phyloP scores from a whole-genome alignment of 2,113 vertebrate genomes.

The Aspiorhynchus laticeps region DNA sequence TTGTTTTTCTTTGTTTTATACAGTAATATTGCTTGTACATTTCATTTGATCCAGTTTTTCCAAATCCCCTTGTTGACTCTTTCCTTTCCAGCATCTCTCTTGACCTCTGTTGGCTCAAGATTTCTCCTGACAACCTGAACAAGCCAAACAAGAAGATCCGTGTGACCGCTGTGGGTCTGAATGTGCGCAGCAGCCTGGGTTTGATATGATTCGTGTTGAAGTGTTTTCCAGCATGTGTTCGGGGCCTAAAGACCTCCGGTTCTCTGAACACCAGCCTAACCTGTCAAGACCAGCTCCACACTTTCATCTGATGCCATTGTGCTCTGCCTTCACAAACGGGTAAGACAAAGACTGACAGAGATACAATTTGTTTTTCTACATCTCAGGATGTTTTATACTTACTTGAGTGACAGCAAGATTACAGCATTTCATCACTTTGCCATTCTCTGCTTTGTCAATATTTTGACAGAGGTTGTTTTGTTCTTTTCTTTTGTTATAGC shows the following conservation, averaged over 20 bases:
- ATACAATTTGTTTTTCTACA: conserved; percentile 8
- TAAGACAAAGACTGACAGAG: conserved; percentile 36
- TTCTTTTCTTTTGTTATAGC: conserved; percentile 16
- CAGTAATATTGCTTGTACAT: not conserved
- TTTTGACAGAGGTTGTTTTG: conserved; percentile 21
- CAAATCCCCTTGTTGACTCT: not conserved
- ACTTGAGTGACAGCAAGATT: not conserved
- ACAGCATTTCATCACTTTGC: not conserved
- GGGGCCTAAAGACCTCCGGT: conserved; percentile 15
- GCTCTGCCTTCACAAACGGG: not conserved
- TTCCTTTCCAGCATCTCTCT: not conserved
- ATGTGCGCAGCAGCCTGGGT: conserved; percentile 21
- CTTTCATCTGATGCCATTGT: conserved; percentile 33
- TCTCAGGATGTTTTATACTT: conserved; percentile 18
- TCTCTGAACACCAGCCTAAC: conserved; percentile 50
- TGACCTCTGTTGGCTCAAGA: conserved; percentile 23
- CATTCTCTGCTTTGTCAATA: conserved; percentile 31
- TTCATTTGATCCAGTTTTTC: not conserved
- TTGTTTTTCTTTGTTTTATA: not conserved
- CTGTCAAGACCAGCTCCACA: not conserved
- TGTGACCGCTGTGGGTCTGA: not conserved
- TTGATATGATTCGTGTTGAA: conserved; percentile 43
- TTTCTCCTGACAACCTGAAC: conserved; percentile 26
- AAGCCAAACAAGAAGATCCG: not conserved
- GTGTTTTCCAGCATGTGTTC: conserved; percentile 30